These are phyloP conservation scores for Oscheius sp. DNA, from an alignment of 1,140 invertebrate genomes.

Conservation along the genomic window DNA sequence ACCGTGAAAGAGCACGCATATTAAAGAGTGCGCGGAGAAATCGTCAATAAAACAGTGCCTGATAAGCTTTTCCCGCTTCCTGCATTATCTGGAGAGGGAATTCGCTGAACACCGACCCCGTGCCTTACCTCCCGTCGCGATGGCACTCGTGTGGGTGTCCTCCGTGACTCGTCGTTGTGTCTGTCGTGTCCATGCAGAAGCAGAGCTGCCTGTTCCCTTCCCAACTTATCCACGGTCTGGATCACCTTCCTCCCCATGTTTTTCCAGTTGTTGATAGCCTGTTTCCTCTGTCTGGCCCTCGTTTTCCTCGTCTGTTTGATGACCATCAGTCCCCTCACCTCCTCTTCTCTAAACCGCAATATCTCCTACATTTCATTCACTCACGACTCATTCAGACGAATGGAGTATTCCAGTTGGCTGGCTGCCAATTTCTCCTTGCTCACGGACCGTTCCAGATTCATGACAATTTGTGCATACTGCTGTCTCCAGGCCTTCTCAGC, in stretches of 20 bases:
- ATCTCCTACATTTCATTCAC: background rate
- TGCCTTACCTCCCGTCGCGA: background rate
- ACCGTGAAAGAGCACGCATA: too few species aligned
- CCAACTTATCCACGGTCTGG: constrained; percentile 41
- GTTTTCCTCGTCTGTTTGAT: constrained; percentile 96
- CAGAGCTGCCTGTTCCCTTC: constrained; percentile 36
- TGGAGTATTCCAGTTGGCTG: constrained; percentile 90
- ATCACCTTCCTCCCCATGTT: constrained; percentile 64
- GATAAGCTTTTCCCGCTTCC: too few species aligned
- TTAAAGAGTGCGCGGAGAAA: too few species aligned
- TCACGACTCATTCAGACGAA: constrained; percentile 74
- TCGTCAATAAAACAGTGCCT: too few species aligned
- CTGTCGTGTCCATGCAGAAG: constrained; percentile 42
- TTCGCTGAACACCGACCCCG: too few species aligned
- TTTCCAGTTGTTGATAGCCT: constrained; percentile 96
- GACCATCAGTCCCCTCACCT: constrained; percentile 82
- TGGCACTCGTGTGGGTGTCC: background rate
- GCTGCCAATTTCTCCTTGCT: constrained; percentile 81
- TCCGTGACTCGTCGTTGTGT: background rate
- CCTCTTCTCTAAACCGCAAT: constrained; percentile 54
- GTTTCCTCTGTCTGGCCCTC: constrained; percentile 88
- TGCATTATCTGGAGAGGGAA: too few species aligned
- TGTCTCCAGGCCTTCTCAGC: constrained; percentile 98
- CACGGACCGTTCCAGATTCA: constrained; percentile 86
- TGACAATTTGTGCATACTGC: constrained; percentile 98